Evolutionary conservation across 2,113 vertebrate genomes (phyloP).

Genomic region (Antigone vipio): DNA sequence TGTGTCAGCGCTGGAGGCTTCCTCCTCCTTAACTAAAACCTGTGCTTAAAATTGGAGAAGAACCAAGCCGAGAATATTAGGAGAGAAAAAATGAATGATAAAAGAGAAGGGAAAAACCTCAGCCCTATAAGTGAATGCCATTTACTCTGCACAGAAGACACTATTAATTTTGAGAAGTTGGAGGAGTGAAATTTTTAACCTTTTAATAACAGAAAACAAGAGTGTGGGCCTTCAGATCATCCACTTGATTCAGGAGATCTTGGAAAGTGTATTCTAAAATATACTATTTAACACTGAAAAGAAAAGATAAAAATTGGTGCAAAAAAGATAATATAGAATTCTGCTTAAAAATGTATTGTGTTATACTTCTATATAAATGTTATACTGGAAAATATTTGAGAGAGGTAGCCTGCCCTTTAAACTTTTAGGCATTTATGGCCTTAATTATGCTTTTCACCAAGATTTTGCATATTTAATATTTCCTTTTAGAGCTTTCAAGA

Average conservation of each 20-base stretch:
- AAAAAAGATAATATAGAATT: not conserved
- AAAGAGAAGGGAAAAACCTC: not conserved
- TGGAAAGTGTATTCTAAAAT: not conserved
- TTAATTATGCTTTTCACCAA: constrained; percentile 77
- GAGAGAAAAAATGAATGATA: not conserved
- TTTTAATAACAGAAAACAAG: not conserved
- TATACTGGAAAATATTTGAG: constrained; percentile 36
- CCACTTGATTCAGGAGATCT: not conserved
- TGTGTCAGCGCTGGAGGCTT: not conserved
- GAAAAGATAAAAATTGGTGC: not conserved
- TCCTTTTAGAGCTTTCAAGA: constrained; percentile 74
- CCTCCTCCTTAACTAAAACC: not conserved
- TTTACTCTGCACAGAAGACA: not conserved
- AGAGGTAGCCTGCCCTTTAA: constrained; percentile 64
- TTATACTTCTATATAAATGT: constrained; percentile 12
- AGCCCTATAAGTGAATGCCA: not conserved
- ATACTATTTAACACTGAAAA: not conserved
- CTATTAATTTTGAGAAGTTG: not conserved
- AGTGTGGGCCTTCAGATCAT: not conserved
- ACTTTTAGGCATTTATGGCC: constrained; percentile 64
- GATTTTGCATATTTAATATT: constrained; percentile 80
- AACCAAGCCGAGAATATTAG: not conserved
- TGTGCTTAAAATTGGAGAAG: not conserved
- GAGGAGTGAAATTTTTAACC: not conserved
- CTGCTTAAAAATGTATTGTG: constrained; percentile 20